Base-by-base conservation (phyloP, 2,888 invertebrate genomes). In the Leptopilina drosophilae region DNA sequence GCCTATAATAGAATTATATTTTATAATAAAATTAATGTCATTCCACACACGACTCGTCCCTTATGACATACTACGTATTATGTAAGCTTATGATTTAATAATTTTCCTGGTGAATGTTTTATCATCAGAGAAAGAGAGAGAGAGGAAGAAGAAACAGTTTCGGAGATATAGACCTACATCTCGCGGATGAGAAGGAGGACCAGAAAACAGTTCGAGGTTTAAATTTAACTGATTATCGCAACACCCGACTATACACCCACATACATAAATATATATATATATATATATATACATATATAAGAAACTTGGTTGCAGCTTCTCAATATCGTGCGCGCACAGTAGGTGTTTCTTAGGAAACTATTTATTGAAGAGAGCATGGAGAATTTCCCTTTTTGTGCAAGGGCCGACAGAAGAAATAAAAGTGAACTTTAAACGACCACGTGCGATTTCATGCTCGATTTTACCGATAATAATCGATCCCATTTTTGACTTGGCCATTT, bases 201-300 rank as follows among this genome's bases (percentile, higher is more conserved):
- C 73, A 73, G 73, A 73, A 73, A 56, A n/a, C 56, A 53, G 73
- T 14, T 56, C n/a, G 56, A 73, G 73, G 73, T 73, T 69, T 73
- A 73, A 73, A 56, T 73, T 73, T 73, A 73, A 73, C 53, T 56
- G 73, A 56, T 73, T 73, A 73, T 73, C 73, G 73, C 73, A 73
- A 73, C 73, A 56, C 73, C 40, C 73, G 73, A 73, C 53, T 56
- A 56, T 56, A 56, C 73, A 53, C 73, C 73, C 73, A 73, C 73
- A 56, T 42, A 7, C 42, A 42, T 8, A 8, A 1, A 8, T 53
- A 33, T 33, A 73, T 12, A 49, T 56, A 56, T 53, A 53, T 53
- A 53, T 33, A 73, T 53, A 73, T 9, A 46, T 12, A 49, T 12
- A 12, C 2, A 11, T 33, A 8, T 9, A 33, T 33, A 56, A 73